Conservation (phyloP, 23 tunicate genomes). For the Halocynthia roretzi region DNA sequence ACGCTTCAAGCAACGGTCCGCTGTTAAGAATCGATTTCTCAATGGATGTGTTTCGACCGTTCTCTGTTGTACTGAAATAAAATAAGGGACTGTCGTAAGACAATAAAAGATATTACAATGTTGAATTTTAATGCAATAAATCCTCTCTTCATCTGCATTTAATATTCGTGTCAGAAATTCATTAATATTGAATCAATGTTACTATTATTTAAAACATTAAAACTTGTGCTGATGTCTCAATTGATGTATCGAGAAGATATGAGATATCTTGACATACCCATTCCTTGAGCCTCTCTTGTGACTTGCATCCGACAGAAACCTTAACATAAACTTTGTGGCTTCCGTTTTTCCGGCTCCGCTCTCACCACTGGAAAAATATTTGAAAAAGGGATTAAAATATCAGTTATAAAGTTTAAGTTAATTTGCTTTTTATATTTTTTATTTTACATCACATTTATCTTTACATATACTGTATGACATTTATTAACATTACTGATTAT, state of each 20-base stretch:
- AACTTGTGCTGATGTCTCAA: neutral
- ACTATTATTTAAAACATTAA: neutral
- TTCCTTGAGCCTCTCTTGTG: constrained; percentile 28
- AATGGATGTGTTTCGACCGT: constrained; percentile 66
- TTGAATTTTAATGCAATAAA: too few species aligned
- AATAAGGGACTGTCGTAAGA: too few species aligned
- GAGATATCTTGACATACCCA: constrained; percentile 43
- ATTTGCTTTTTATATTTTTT: neutral
- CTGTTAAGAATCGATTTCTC: constrained; percentile 89
- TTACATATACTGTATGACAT: too few species aligned
- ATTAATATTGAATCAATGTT: too few species aligned
- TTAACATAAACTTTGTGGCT: constrained; percentile 89
- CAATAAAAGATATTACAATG: too few species aligned
- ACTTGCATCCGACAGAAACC: constrained; percentile 66
- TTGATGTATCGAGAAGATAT: neutral
- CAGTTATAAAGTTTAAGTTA: neutral
- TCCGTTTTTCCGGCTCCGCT: constrained; percentile 98
- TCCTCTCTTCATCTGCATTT: too few species aligned
- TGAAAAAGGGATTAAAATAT: neutral
- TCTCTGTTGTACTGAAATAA: constrained; percentile 3
- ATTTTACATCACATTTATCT: too few species aligned
- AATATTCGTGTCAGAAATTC: too few species aligned
- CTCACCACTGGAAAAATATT: constrained; percentile 70
- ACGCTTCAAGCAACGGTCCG: constrained; percentile 90
- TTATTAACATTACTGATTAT: too few species aligned